Percentiles rank a stretch among this genome's conserved stretches.
phyloP scores from a whole-genome alignment of 2,797 vertebrate genomes.

The Coilia nasus region DNA sequence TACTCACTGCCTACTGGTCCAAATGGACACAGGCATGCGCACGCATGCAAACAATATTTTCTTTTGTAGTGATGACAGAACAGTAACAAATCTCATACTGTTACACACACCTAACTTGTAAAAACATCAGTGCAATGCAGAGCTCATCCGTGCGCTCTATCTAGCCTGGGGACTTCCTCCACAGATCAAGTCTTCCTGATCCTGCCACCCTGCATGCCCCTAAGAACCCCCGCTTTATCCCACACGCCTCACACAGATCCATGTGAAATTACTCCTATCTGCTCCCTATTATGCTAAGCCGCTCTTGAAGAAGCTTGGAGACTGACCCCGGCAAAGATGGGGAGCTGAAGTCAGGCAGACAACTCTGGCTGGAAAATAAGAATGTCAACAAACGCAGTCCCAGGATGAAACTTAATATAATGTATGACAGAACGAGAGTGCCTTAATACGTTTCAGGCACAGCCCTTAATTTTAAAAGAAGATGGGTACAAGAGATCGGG shows the following conservation, averaged over 20 bases:
- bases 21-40: too few relatives aligned
- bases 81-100: not conserved
- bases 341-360: conserved; percentile 19
- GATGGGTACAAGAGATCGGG: conserved; percentile 3
- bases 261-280: conserved; percentile 48
- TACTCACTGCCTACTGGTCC: too few relatives aligned
- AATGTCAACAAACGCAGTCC: conserved; percentile 30
- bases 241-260: conserved; percentile 32
- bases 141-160: not conserved
- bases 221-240: conserved; percentile 29
- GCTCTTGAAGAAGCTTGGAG: conserved; percentile 26
- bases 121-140: conserved; percentile 38
- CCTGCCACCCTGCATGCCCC: conserved; percentile 10
- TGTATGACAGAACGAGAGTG: conserved; percentile 4
- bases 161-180: conserved; percentile 2
- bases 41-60: not conserved
- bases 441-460: not conserved
- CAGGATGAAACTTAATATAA: conserved; percentile 23
- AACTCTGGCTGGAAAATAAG: conserved; percentile 30
- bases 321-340: conserved; percentile 24
- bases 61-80: not conserved
- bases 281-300: conserved; percentile 44
- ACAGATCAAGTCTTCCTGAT: conserved; percentile 36
- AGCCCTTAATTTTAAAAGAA: conserved; percentile 4
- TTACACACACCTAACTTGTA: not conserved